Evolutionary conservation across 2,888 invertebrate species (phyloP), one percentile per base, ranked within the genome.

Genomic region (Scaptomyza caliginosa): DNA sequence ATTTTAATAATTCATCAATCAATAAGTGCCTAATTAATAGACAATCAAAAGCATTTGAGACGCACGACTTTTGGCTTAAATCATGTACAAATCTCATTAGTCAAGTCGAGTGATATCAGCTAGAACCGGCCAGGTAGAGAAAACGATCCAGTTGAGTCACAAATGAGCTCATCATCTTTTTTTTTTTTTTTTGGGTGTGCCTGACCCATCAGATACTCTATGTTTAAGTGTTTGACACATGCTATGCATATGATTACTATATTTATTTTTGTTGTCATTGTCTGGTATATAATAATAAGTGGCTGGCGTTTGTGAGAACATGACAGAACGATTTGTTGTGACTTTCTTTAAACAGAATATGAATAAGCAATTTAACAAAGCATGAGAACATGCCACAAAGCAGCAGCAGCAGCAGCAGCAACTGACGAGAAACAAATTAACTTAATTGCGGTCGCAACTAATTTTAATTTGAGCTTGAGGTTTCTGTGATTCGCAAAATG

Each of bases 401-500:
- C 46, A 73, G 40, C 52, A 73, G 8, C 40, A 55, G 52, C 39
- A 67, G 52, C 24, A 28, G 11, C 43, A 67, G 46, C 50, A 69
- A 17, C 34, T 42, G 46, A 58, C n/a, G n/a, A n/a, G n/a, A 58
- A 74, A 67, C 63, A 58, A 66, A 80, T 78, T 83, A 80, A 68
- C 45, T 76, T 78, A 83, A 78, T 78, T 79, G 77, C 77, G 72
- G 56, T 72, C 67, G 52, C 57, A 72, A 57, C 67, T 72, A 60
- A 60, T 71, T 71, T 67, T 36, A 58, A 56, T 63, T 69, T 45
- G 30, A 30, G 40, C 10, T 48, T 30, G 56, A 56, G 55, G 39
- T 42, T 69, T 49, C 17, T 38, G 17, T 39, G 49, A 50, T 30
- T 54, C 39, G 34, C 57, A 42, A 13, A 54, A 57, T 70, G 66